Evolutionary conservation across 2,113 vertebrate species (phyloP), one percentile per base, ranked within the genome.

Genomic region (Chaenocephalus aceratus): DNA sequence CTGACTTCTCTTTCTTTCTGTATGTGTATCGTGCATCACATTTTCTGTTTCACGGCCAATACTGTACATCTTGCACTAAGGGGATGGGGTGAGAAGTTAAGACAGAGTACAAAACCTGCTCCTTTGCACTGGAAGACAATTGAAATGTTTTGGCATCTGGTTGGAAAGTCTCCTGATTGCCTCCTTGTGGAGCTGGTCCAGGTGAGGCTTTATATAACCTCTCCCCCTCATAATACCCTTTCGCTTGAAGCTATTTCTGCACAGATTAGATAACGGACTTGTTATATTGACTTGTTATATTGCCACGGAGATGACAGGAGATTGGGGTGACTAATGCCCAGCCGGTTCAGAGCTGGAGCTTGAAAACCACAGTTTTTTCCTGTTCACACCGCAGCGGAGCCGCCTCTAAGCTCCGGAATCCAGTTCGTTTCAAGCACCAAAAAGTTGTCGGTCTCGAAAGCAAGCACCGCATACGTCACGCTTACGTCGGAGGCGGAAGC

Each of bases 241-340:
- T 14, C 34, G 54, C 21, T 41, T 30, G 23, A 41, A 69, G 46
- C 48, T 2, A 56, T 75, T 75, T 9, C 70, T 80, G 64, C 77
- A 64, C 57, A 72, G 56, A 79, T 63, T 76, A 49, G 73, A 77
- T 77, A 4, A 76, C 36, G 1, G 36, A 58, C 23, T 2, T 10
- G 18, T 44, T 72, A 68, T 64, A n/a, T n/a, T n/a, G n/a, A n/a
- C n/a, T n/a, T n/a, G n/a, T 53, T 67, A 73, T 18, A 68, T 65
- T 62, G 1, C 44, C 48, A 44, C 44, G 16, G 41, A 54, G 70
- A 75, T 71, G 62, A 82, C 23, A 72, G 62, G 46, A 80, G 74
- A 65, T 62, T 2, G 14, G 6, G 36, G 5, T 36, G 36, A 5
- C 36, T 26, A 26, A 26, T 26, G 26, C 26, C 26, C 26, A 2